phyloP scores from a whole-genome alignment of 2,113 vertebrate species.

The Dromas ardeola region DNA sequence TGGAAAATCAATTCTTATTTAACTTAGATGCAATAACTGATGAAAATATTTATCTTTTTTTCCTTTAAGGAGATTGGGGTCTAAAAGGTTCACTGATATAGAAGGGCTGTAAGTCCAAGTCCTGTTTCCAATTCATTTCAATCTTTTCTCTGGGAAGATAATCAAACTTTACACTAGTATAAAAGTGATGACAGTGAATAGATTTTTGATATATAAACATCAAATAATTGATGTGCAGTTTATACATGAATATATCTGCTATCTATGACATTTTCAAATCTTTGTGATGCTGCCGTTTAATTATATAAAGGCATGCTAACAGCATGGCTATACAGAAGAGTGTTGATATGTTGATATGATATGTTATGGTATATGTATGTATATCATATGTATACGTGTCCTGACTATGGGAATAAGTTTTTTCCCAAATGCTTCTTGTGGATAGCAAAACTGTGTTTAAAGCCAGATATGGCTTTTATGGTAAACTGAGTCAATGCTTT shows the following conservation, averaged over 20 bases:
- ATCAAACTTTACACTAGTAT: background rate
- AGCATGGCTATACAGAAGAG: background rate
- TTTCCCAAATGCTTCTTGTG: background rate
- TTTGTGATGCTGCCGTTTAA: background rate
- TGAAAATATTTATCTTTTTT: background rate
- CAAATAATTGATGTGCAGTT: background rate
- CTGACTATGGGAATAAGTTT: background rate
- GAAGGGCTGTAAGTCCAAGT: background rate
- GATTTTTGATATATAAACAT: background rate
- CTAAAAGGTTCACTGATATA: background rate
- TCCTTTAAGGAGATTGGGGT: background rate
- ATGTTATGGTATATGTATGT: background rate
- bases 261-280: background rate
- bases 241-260: background rate
- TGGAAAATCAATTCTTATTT: conserved; percentile 2
- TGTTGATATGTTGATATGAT: too few relatives aligned
- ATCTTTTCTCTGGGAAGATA: background rate
- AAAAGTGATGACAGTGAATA: background rate
- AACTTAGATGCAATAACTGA: background rate
- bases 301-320: background rate
- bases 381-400: too few relatives aligned
- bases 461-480: background rate
- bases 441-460: background rate
- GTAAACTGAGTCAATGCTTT: background rate
- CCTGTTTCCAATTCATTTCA: background rate